These are phyloP conservation scores for Pocillopora damicornis DNA, from an alignment of 64 coral and sea anemone species.

Conservation along the genomic window DNA sequence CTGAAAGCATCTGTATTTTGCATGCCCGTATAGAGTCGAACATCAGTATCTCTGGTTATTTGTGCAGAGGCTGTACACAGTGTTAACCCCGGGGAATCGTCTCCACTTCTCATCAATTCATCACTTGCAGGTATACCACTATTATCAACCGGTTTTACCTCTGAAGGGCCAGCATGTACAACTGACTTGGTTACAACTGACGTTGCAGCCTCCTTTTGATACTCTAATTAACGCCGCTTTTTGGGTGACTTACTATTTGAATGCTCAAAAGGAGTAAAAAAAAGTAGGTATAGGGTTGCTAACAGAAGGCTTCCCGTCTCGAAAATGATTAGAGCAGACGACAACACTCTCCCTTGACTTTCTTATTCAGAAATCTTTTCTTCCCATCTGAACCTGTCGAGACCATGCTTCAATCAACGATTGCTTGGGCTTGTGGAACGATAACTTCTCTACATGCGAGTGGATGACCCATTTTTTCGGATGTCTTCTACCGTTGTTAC, in stretches of 20 bases:
- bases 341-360: not conserved
- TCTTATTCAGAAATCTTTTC: conserved; percentile 8
- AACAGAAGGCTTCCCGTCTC: conserved; percentile 31
- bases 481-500: too few relatives aligned
- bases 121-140: too few relatives aligned
- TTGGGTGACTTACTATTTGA: conserved; percentile 14
- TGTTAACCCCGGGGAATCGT: too few relatives aligned
- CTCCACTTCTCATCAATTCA: too few relatives aligned
- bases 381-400: conserved; percentile 40
- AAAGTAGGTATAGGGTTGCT: conserved; percentile 27
- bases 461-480: conserved; percentile 18
- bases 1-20: conserved; percentile 25
- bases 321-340: conserved; percentile 51
- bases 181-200: too few relatives aligned
- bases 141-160: too few relatives aligned
- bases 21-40: conserved; percentile 35
- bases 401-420: conserved; percentile 45
- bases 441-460: conserved; percentile 33
- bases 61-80: not conserved
- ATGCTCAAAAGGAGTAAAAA: conserved; percentile 41
- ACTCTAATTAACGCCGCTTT: too few relatives aligned
- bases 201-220: too few relatives aligned
- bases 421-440: conserved; percentile 36
- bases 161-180: too few relatives aligned
- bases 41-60: conserved; percentile 30